These are phyloP conservation scores for Eubasilissa regina DNA, from an alignment of 1,140 invertebrate species.

Conservation along the genomic window DNA sequence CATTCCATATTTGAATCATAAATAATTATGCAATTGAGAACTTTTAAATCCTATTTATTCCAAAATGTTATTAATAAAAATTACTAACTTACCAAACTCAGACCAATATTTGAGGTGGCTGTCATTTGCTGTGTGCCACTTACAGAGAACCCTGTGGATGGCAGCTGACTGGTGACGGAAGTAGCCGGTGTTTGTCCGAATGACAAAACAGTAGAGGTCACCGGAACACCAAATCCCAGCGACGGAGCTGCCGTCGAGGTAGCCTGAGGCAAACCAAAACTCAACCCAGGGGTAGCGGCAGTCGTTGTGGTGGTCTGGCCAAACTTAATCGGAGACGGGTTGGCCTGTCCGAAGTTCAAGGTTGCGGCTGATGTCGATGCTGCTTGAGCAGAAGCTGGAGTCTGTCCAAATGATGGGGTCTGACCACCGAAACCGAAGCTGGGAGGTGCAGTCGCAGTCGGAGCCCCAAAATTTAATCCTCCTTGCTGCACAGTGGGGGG, in stretches of 20 bases:
- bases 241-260: conserved; percentile 47
- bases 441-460: not conserved
- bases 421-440: conserved; percentile 22
- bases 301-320: not conserved
- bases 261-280: conserved; percentile 33
- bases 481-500: conserved; percentile 13
- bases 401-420: not conserved
- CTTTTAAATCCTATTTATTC: too few relatives aligned
- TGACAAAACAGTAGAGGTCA: not conserved
- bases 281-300: conserved; percentile 13
- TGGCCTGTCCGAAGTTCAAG: conserved; percentile 17
- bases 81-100: not conserved
- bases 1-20: too few relatives aligned
- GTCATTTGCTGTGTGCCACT: conserved; percentile 16
- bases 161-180: not conserved
- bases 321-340: conserved; percentile 4
- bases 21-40: too few relatives aligned
- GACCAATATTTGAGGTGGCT: not conserved
- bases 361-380: not conserved
- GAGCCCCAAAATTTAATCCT: conserved; percentile 38
- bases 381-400: not conserved
- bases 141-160: conserved; percentile 24
- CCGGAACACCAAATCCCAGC: conserved; percentile 30
- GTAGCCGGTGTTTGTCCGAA: conserved; percentile 44
- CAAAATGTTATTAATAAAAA: too few relatives aligned